Base-by-base conservation (phyloP, 2,113 vertebrate genomes). In the Catharus fuscescens region DNA sequence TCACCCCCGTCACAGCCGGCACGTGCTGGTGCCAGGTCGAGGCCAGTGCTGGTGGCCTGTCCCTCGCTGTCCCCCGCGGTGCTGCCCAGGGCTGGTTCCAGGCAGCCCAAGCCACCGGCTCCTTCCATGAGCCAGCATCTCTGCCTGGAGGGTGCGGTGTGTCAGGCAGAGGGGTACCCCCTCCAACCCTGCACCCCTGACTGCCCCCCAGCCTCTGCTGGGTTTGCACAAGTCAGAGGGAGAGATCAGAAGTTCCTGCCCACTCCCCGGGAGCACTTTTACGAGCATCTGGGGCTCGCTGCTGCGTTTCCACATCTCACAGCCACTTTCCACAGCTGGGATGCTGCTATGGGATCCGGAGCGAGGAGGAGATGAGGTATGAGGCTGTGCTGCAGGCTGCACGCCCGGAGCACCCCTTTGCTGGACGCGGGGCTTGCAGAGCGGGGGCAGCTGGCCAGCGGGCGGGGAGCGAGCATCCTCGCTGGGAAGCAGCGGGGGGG, bases 131-230 rank as follows among this genome's bases (percentile, higher is more conserved):
- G 18, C 45, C 59, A 11, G 20, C 66, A 60, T 32, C 32, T 48
- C 10, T 18, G 40, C 29, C 5, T 3, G 17, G 40, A 4, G 11
- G 19, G 18, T 9, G 5, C 4, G 16, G 8, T 38, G 48, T 57
- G 66, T 42, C 72, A 32, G 54, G 1, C 12, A 28, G 18, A 38
- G 53, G 38, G 0, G 20, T 38, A 10, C 3, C 13, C 64, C 19
- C 3, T 5, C 36, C n/a, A 14, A 4, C 6, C 19, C 21, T 25
- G 44, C 45, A 5, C 5, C 21, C 42, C 5, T 9, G 8, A 0
- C 9, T 5, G 3, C 10, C 34, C 29, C 23, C 8, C 14, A 10
- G 42, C 42, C 56, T 57, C 64, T 48, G 80, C 19, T 18, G 13
- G 8, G 18, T 44, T 32, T 62, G 19, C 50, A 9, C 71, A 29